A percentile compares a stretch with the other conserved stretches of the same genome.
Conservation (phyloP, 2,888 invertebrate genomes). For the Actias luna region DNA sequence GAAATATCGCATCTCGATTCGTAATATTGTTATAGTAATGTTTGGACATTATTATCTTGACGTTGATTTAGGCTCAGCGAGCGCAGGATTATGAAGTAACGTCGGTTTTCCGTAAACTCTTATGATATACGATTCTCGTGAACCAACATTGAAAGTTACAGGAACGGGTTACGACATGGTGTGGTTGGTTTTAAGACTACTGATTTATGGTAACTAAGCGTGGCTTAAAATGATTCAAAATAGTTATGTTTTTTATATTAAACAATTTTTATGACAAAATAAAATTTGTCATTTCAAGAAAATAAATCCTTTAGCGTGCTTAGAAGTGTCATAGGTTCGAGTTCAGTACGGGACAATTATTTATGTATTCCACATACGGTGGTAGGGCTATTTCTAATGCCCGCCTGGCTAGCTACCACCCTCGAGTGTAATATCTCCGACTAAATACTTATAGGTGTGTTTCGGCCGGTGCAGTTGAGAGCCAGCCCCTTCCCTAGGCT, state of each 20-base stretch:
- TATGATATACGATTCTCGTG: slow-evolving; percentile 14
- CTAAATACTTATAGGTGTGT: too few relatives aligned
- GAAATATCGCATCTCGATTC: slow-evolving; percentile 15
- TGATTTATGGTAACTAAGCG: not conserved
- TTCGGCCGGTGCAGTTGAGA: too few relatives aligned
- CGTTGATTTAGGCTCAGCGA: slow-evolving; percentile 52
- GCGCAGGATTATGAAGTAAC: slow-evolving; percentile 37
- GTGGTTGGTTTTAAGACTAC: not conserved
- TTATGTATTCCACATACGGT: too few relatives aligned
- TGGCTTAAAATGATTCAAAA: not conserved
- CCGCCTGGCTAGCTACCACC: too few relatives aligned
- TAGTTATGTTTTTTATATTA: not conserved
- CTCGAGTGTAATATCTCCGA: too few relatives aligned
- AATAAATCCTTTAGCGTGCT: too few relatives aligned
- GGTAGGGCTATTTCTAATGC: too few relatives aligned
- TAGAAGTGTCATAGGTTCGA: too few relatives aligned
- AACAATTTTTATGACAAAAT: not conserved
- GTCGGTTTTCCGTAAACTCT: slow-evolving; percentile 11
- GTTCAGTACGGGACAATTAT: too few relatives aligned
- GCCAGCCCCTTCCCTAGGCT: too few relatives aligned
- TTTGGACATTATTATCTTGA: slow-evolving; percentile 57
- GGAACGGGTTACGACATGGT: not conserved
- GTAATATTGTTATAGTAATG: slow-evolving; percentile 43
- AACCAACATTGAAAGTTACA: slow-evolving; percentile 7
- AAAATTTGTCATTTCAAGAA: too few relatives aligned